Percentiles rank a stretch among this genome's conserved stretches.
phyloP scores from a whole-genome alignment of 2,888 invertebrate species.

The Leucophenga montana region DNA sequence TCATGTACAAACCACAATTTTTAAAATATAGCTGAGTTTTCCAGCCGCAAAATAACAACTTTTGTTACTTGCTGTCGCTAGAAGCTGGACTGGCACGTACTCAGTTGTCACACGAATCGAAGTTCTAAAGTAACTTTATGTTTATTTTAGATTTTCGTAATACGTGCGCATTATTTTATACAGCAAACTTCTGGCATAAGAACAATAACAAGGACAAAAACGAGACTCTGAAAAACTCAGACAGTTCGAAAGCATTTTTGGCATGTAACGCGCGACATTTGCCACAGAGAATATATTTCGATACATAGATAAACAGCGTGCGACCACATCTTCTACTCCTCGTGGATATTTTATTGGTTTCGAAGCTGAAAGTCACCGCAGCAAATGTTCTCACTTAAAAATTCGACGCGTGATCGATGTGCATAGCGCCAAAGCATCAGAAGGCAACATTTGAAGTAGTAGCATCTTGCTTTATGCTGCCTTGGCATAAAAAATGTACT shows the following conservation, averaged over 20 bases:
- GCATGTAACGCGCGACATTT: constrained; percentile 16
- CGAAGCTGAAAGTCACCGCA: neutral
- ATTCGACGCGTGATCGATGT: constrained; percentile 61
- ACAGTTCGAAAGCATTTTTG: constrained; percentile 46
- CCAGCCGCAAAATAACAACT: neutral
- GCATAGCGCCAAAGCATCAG: constrained; percentile 17
- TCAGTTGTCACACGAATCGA: constrained; percentile 18
- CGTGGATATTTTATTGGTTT: no score
- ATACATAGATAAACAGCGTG: neutral
- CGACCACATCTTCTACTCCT: neutral
- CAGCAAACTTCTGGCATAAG: neutral
- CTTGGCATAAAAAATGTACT: neutral
- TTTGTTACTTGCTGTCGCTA: neutral
- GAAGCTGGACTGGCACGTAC: constrained; percentile 22
- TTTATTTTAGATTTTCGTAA: constrained; percentile 33
- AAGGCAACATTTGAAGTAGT: no score
- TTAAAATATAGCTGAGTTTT: neutral
- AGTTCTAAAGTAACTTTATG: constrained; percentile 30
- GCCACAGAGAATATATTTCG: constrained; percentile 5
- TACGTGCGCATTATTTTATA: constrained; percentile 27
- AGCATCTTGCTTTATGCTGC: neutral
- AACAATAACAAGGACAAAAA: constrained; percentile 45
- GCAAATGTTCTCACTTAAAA: constrained; percentile 57
- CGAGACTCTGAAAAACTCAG: constrained; percentile 12
- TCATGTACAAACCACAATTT: neutral